Conservation (phyloP, 2,113 vertebrate genomes). For the Nothobranchius kuhntae region DNA sequence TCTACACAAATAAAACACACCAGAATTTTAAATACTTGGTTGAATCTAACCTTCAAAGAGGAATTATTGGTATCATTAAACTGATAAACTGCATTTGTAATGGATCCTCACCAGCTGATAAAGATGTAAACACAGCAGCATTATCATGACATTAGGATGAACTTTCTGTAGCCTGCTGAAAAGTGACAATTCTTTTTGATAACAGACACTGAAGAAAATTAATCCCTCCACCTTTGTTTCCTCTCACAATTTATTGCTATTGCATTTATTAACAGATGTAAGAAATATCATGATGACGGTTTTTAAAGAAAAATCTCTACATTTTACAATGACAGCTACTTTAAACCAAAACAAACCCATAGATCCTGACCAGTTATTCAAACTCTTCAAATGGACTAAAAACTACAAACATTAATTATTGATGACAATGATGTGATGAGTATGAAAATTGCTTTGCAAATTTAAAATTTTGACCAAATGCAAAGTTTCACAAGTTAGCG, state of each 20-base stretch:
- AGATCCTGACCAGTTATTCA: too few relatives aligned
- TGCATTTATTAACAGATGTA: slow-evolving; percentile 20
- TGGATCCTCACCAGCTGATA: background rate
- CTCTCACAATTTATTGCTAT: background rate
- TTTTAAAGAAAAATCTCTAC: background rate
- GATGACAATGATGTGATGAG: too few relatives aligned
- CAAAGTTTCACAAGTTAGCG: too few relatives aligned
- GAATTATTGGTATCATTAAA: background rate
- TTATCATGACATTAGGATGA: background rate
- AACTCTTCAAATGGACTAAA: too few relatives aligned
- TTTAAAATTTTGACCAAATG: too few relatives aligned
- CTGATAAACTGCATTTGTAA: background rate
- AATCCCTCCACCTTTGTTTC: background rate
- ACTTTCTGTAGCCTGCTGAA: background rate
- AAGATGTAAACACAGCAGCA: background rate
- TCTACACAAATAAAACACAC: too few relatives aligned
- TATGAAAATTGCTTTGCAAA: too few relatives aligned
- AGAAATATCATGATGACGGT: slow-evolving; percentile 42
- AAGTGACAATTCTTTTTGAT: background rate
- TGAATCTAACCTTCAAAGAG: background rate
- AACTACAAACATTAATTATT: too few relatives aligned
- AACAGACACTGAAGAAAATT: background rate
- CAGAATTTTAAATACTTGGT: too few relatives aligned
- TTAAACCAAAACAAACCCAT: slow-evolving; percentile 8
- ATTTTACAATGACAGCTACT: background rate